phyloP scores from a whole-genome alignment of 2,797 vertebrate species.

The Ambastaia sidthimunki region DNA sequence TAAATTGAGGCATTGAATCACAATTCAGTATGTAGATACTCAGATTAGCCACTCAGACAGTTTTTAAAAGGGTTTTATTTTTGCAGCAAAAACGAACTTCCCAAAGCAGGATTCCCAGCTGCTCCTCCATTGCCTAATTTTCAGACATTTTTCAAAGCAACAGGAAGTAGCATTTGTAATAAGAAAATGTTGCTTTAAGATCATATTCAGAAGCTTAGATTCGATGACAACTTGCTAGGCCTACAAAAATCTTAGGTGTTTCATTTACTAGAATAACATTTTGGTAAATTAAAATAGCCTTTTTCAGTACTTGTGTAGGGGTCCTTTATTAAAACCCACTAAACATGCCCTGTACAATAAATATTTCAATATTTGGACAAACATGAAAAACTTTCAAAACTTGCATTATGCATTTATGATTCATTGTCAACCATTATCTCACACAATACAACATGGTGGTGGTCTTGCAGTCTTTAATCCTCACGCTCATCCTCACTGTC shows the following conservation, averaged over 20 bases:
- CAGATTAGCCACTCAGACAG: background rate
- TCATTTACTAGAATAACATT: background rate
- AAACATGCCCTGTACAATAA: background rate
- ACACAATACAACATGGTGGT: background rate
- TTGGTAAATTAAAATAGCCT: conserved; percentile 1
- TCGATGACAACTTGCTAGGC: background rate
- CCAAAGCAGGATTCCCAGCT: background rate
- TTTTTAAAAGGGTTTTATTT: background rate
- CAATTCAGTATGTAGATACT: background rate
- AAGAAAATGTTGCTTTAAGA: background rate
- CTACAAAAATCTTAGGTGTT: background rate
- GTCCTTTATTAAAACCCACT: background rate
- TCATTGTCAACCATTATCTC: conserved; percentile 14
- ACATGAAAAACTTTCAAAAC: conserved; percentile 2
- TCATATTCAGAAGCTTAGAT: background rate
- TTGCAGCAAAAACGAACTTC: background rate
- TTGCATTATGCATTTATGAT: conserved; percentile 35
- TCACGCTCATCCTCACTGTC: conserved; percentile 48
- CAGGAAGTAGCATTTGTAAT: background rate
- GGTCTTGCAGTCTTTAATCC: conserved; percentile 18
- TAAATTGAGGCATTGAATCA: background rate
- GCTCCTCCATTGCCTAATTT: background rate
- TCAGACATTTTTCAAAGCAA: background rate
- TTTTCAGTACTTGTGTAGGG: background rate
- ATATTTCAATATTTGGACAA: conserved; percentile 9